Evolutionary conservation across 2,888 invertebrate genomes (phyloP), one percentile per base, ranked within the genome.

Genomic region (Julus scandinavius): DNA sequence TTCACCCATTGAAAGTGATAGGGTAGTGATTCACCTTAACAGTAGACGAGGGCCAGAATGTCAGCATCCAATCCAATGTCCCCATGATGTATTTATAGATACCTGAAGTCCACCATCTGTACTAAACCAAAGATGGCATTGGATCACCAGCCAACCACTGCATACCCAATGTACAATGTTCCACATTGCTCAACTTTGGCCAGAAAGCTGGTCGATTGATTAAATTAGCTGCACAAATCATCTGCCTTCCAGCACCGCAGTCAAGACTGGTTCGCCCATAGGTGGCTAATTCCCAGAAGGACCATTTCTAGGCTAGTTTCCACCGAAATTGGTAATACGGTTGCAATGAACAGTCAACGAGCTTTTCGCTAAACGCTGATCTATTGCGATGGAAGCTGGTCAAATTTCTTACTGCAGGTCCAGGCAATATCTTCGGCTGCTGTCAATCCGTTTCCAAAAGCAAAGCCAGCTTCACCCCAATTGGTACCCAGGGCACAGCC

Each of bases 141-240:
- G 58, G 9, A 58, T 58, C n/a, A 29, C 29, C 29, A 1, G 29
- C 1, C 29, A 29, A 29, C 29, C 29, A 1, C 0, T 1, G 29
- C 1, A 29, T 29, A 29, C 29, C 13, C 58, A n/a, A n/a, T n/a
- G n/a, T n/a, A 58, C 3, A 17, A 15, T 15, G 50, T 50, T 50
- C 9, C 50, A 50, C 50, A 15, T 54, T 29, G 29, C 29, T 29
- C 29, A 29, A 29, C 29, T 29, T 29, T 50, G 50, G 6, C 4
- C 50, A 50, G 50, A 13, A 50, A 50, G 50, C 20, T 72, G 72
- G 29, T 72, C 29, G n/a, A 72, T 72, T 72, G 72, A 72, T 72
- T 72, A 72, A 72, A 72, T 72, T 72, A 72, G 72, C 72, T 11
- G 72, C 72, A 72, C 72, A 72, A 72, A 72, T 72, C 72, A 72